Percentiles rank a stretch among this genome's conserved stretches.
Conservation (phyloP, 2,888 invertebrate genomes). For the Lepidochitona cinerea region DNA sequence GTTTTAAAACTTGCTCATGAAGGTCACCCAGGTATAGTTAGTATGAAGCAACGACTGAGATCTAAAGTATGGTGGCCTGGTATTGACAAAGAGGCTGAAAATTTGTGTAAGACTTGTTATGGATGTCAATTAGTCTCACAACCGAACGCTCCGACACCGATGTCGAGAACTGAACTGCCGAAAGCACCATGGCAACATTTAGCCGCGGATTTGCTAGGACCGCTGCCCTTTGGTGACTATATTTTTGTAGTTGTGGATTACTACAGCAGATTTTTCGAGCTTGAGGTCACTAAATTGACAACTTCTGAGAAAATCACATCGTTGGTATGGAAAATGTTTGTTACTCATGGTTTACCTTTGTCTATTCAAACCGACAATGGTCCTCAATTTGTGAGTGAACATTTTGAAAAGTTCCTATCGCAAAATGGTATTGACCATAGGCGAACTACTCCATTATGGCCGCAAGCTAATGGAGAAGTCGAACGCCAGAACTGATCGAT, state of each 20-base stretch:
- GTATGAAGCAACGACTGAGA: constrained; percentile 15
- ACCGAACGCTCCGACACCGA: constrained; percentile 16
- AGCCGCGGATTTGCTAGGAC: constrained; percentile 20
- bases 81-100: constrained; percentile 17
- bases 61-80: constrained; percentile 36
- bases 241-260: constrained; percentile 23
- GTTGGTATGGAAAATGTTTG: constrained; percentile 12
- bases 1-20: constrained; percentile 24
- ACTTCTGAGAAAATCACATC: constrained; percentile 16
- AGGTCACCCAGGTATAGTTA: constrained; percentile 30
- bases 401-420: constrained; percentile 10
- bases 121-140: constrained; percentile 11
- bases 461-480: constrained; percentile 22
- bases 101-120: neutral
- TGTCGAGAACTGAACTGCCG: constrained; percentile 14
- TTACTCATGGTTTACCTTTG: constrained; percentile 14
- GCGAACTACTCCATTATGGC: constrained; percentile 17
- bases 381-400: neutral
- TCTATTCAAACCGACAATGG: constrained; percentile 18
- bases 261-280: constrained; percentile 19
- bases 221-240: constrained; percentile 17
- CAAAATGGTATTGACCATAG: constrained; percentile 8
- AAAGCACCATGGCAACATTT: constrained; percentile 20
- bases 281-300: constrained; percentile 13
- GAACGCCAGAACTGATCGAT: constrained; percentile 21